Base-by-base conservation (phyloP, 2,113 vertebrate species). In the Neotoma lepida region DNA sequence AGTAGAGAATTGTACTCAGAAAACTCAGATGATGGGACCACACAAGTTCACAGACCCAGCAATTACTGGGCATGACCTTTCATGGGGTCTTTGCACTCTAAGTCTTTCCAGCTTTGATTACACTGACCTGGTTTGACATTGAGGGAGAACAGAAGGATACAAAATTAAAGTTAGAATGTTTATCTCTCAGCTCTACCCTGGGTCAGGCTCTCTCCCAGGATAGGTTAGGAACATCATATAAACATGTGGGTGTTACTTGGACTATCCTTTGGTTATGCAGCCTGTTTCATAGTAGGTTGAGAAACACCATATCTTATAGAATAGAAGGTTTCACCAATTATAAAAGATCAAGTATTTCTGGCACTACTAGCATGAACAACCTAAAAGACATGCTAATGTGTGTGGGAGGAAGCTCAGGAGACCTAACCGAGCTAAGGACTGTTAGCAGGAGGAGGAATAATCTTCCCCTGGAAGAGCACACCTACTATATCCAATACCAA, bases 21-120 rank as follows among this genome's bases (percentile, higher is more conserved):
- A 80, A 90, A 95, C 93, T 87, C 56, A 77, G 22, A 94, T 49
- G 46, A 12, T 41, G 15, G 39, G 88, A 94, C 68, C 28, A 6
- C 14, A 30, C 0, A 46, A 39, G 28, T 84, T 88, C 30, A 94
- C 61, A 88, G 73, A 63, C 15, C 56, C 49, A 80, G 70, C 22
- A 92, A 90, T 92, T 90, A 68, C 5, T 73, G 56, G 71, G 61
- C 17, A 80, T 85, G 76, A 74, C 46, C 46, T 61, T 46, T 92
- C 64, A 56, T 70, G 28, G 15, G 17, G 73, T 35, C 66, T 91
- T 85, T 66, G 44, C 18, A 12, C 33, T 91, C 64, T 26, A 51
- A 77, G 66, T 73, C 18, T 24, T 93, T 90, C 89, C 54, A 28
- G 39, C 24, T 71, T n/a, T 86, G 13, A 71, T 66, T 89, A 44